Percentiles rank a stretch among this genome's conserved stretches.
Evolutionary conservation across 37 sponge, comb jelly and placozoan species (phyloP).

Genomic region (Spongia lamella): DNA sequence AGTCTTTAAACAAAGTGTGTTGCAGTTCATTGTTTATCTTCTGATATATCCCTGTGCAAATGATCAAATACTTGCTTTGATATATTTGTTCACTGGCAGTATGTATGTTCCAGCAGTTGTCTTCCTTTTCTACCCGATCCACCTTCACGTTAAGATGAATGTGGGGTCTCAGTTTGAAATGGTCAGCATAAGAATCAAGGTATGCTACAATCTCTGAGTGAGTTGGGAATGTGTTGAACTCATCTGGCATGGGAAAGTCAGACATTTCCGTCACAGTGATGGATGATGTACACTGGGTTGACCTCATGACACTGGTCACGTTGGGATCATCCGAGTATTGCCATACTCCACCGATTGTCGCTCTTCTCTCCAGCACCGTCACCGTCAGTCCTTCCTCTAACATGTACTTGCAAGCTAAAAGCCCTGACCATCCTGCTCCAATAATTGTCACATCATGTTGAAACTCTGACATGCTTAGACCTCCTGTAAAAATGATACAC

Average conservation of each 20-base stretch:
- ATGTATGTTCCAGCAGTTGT: slow-evolving; percentile 42
- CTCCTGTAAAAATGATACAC: not conserved
- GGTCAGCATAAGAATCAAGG: slow-evolving; percentile 61
- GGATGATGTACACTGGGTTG: slow-evolving; percentile 62
- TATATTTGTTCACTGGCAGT: slow-evolving; percentile 38
- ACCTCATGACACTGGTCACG: slow-evolving; percentile 75
- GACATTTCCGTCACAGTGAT: slow-evolving; percentile 83
- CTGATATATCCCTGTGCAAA: slow-evolving; percentile 56
- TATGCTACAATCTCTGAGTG: slow-evolving; percentile 72
- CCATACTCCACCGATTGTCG: slow-evolving; percentile 91
- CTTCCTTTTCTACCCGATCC: slow-evolving; percentile 43
- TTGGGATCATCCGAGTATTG: slow-evolving; percentile 69
- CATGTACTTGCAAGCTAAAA: slow-evolving; percentile 81
- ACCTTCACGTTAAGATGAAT: slow-evolving; percentile 69
- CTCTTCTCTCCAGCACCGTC: slow-evolving; percentile 78
- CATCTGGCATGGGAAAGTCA: slow-evolving; percentile 92
- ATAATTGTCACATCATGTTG: slow-evolving; percentile 91
- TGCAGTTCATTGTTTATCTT: slow-evolving; percentile 48
- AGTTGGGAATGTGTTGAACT: slow-evolving; percentile 75
- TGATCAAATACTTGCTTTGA: slow-evolving; percentile 53
- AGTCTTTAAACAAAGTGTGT: slow-evolving; percentile 33
- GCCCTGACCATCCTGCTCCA: slow-evolving; percentile 91
- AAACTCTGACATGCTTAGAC: not conserved
- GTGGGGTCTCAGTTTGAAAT: slow-evolving; percentile 72
- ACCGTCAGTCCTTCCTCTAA: slow-evolving; percentile 88